Base-by-base conservation (phyloP, 2,888 invertebrate genomes). In the Volucella zonaria region DNA sequence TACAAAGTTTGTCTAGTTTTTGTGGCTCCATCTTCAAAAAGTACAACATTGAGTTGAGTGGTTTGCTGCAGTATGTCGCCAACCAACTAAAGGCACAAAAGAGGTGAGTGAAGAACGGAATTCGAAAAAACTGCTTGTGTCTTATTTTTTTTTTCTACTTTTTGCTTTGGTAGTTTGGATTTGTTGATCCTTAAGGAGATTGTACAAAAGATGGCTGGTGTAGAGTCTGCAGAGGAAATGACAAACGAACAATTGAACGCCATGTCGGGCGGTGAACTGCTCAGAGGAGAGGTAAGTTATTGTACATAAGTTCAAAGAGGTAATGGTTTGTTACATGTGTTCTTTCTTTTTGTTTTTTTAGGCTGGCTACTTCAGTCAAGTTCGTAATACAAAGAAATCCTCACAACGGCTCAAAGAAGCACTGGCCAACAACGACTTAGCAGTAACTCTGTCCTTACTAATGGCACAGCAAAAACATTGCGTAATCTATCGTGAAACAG, bases 191-290 rank as follows among this genome's bases (percentile, higher is more conserved):
- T 99, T 73, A 97, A 99, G 91, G 99, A 99, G 93, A 96, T 99
- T 87, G 97, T 99, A 54, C 98, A 98, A 92, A 99, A 99, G 93
- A 99, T 99, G 99, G 97, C 98, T 0, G 99, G 99, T 8, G 97
- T 99, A 73, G 99, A 99, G 92, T 96, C 98, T 0, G 96, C 96
- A 0, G 98, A 98, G 91, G 98, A 98, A 92, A 96, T 99, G 94
- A 99, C 99, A 0, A 94, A 96, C 23, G 99, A 99, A 89, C 99
- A 99, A 90, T 92, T 99, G 71, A 97, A 98, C 90, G 99, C 99
- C 0, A 96, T 99, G 95, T 96, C 97, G 71, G 99, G 99, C 9
- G 99, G 99, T 0, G 99, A 99, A 92, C 92, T 98, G 62, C 93
- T 99, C 3, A 95, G 97, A 90, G 96, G 97, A 89, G 99, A 99